Conservation (phyloP, 1,140 invertebrate species). For the Stratiolaelaps scimitus region DNA sequence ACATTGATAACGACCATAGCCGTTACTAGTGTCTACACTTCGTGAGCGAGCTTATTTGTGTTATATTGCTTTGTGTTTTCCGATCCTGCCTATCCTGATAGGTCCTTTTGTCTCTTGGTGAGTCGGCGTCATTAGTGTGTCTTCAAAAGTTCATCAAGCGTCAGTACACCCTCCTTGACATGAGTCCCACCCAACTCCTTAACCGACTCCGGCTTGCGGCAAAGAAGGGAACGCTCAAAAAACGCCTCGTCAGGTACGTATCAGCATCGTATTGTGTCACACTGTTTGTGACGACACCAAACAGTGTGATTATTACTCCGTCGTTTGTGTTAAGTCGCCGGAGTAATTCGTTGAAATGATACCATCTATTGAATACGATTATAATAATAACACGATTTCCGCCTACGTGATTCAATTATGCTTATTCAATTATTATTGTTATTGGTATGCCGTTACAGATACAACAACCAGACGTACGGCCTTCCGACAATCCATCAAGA, state of each 20-base stretch:
- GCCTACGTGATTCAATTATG: no score
- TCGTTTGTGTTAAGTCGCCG: no score
- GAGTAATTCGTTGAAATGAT: no score
- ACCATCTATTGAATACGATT: no score
- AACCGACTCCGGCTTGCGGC: slow-evolving; percentile 8
- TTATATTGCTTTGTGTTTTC: no score
- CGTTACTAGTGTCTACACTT: no score
- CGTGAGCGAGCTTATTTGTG: no score
- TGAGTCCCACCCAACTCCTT: slow-evolving; percentile 1
- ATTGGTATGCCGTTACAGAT: background rate
- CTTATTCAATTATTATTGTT: no score
- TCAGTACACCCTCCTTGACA: slow-evolving; percentile 20
- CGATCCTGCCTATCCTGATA: background rate
- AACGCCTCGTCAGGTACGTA: slow-evolving; percentile 16
- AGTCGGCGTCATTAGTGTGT: background rate
- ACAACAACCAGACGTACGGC: slow-evolving; percentile 21
- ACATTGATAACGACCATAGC: no score
- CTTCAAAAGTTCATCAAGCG: slow-evolving; percentile 27
- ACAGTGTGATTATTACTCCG: no score
- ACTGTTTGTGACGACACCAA: no score
- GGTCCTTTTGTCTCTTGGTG: slow-evolving; percentile 26
- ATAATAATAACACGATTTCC: no score
- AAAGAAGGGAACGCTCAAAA: slow-evolving; percentile 13
- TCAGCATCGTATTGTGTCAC: background rate
- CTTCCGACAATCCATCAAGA: slow-evolving; percentile 26